Evolutionary conservation across 2,888 invertebrate species (phyloP).

Genomic region (Lithodes maja): DNA sequence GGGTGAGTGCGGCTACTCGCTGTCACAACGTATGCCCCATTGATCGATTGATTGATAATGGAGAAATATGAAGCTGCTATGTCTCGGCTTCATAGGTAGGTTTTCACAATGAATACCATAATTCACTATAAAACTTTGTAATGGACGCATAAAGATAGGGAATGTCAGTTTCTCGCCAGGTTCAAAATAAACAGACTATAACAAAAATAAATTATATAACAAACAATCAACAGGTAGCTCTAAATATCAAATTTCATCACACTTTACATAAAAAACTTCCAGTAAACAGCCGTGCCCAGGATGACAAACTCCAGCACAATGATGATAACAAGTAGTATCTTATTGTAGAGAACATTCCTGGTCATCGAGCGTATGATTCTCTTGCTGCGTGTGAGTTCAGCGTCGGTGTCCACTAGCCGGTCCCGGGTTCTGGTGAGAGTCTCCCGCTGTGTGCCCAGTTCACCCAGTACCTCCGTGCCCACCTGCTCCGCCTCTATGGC

Average conservation of each 20-base stretch:
- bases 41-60: no score
- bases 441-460: conserved; percentile 85
- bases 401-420: conserved; percentile 83
- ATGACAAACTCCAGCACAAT: conserved; percentile 83
- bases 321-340: conserved; percentile 83
- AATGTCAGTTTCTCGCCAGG: no score
- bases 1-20: no score
- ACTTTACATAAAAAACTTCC: conserved; percentile 65
- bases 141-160: no score
- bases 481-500: conserved; percentile 88
- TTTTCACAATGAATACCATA: no score
- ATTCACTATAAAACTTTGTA: no score
- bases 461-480: conserved; percentile 85
- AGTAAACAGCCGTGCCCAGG: conserved; percentile 71
- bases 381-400: conserved; percentile 81
- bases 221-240: no score
- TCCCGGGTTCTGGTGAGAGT: conserved; percentile 80
- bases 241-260: not conserved
- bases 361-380: conserved; percentile 82
- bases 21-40: no score
- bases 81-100: no score
- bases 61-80: no score
- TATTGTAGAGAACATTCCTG: conserved; percentile 84
- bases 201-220: no score
- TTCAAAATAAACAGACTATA: no score